Conservation (phyloP, 2,888 invertebrate species). For the Tetranychus truncatus region DNA sequence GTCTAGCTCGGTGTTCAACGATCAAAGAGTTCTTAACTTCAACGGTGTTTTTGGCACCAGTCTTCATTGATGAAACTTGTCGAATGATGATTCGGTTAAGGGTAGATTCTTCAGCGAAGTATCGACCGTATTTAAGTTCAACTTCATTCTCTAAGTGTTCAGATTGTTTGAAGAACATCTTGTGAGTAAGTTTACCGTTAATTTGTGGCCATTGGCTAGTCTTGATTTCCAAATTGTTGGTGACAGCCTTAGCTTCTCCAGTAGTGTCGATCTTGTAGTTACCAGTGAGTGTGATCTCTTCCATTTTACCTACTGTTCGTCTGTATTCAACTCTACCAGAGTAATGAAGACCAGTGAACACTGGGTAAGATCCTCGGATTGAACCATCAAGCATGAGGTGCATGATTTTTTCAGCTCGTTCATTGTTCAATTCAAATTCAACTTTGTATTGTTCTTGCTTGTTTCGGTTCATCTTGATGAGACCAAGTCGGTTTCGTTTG, state of each 20-base stretch:
- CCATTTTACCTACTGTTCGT: not conserved
- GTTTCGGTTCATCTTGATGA: not conserved
- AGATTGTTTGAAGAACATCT: not conserved
- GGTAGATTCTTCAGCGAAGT: not conserved
- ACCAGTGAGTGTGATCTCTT: not conserved
- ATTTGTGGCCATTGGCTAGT: not conserved
- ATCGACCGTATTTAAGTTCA: not conserved
- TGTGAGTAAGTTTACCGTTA: not conserved
- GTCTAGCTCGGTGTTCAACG: not conserved
- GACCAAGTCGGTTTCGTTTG: not conserved
- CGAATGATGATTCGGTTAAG: not conserved
- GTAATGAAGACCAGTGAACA: not conserved
- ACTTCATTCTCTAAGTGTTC: not conserved
- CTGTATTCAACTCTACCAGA: not conserved
- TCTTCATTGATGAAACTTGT: not conserved
- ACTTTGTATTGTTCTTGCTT: not conserved
- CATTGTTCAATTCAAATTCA: not conserved
- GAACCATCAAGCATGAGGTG: not conserved
- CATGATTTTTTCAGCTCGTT: not conserved
- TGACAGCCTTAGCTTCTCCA: not conserved
- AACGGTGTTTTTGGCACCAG: not conserved
- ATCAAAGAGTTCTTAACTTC: not conserved
- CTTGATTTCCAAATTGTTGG: not conserved
- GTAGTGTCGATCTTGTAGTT: not conserved
- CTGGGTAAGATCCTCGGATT: not conserved